Evolutionary conservation across 2,797 vertebrate genomes (phyloP), one percentile per base, ranked within the genome.

Genomic region (Microctenopoma steveboyesi): DNA sequence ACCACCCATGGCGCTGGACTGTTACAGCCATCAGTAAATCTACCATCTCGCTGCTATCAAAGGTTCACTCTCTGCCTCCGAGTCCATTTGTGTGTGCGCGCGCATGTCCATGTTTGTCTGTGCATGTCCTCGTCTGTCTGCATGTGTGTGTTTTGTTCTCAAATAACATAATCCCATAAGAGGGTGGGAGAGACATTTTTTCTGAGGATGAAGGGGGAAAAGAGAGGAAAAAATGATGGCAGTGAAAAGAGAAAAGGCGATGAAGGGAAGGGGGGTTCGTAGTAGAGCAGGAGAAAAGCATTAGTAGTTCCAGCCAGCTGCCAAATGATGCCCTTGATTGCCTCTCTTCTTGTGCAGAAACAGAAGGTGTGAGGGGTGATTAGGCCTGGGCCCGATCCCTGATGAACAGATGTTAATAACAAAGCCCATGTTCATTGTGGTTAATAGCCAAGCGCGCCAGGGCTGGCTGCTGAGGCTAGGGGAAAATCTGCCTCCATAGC

Each of bases 311-410:
- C 92, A 94, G 92, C 94, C 94, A 94, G 93, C 93, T 96, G 94
- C 94, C 95, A 96, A 95, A 95, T 95, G 95, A 95, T 95, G 94
- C 94, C 92, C 94, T 95, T 95, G 94, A 95, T 95, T 95, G 94
- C 95, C 91, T 95, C 93, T 95, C 92, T 93, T 95, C 91, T 94
- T 94, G 93, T 94, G 91, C 93, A 94, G 94, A 95, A 96, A 94
- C 95, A 96, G 95, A 96, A 96, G 95, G 95, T 96, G 94, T 92
- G 94, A 94, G 94, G 93, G 95, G 94, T 93, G 92, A 93, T 94
- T 95, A 94, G 95, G 94, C 92, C 90, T 94, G 92, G 93, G 91
- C 92, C 92, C 86, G 90, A 91, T 93, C 92, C 93, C 91, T 91
- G 91, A 94, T 94, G 95, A 95, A 95, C 93, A 95, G 94, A 95